phyloP scores from a whole-genome alignment of 2,888 invertebrate species.

The Acanthosepion pharaonis region DNA sequence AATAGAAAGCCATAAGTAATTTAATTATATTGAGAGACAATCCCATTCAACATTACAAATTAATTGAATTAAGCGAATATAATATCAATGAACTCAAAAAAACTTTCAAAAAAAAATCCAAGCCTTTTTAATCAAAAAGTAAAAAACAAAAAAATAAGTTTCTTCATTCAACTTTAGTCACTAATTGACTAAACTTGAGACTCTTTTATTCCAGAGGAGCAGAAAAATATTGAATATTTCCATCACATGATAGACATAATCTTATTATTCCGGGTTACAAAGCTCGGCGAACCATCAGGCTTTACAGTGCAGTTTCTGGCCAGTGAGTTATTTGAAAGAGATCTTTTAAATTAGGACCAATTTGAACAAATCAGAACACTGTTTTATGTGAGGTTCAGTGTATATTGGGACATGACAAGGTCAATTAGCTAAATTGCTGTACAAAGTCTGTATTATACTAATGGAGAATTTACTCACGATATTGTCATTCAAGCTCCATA shows the following conservation, averaged over 20 bases:
- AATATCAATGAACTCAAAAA: background rate
- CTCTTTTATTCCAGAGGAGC: background rate
- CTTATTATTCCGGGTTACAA: background rate
- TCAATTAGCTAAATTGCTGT: slow-evolving; percentile 22
- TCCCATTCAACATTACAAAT: no score
- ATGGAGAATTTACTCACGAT: slow-evolving; percentile 14
- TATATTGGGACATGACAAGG: slow-evolving; percentile 8
- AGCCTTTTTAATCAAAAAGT: background rate
- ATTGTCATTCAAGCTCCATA: background rate
- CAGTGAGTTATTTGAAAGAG: slow-evolving; percentile 33
- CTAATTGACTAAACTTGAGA: slow-evolving; percentile 20
- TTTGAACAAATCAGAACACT: background rate
- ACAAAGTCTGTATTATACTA: slow-evolving; percentile 33
- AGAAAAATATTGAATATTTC: slow-evolving; percentile 10
- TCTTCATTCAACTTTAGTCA: background rate
- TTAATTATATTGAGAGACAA: no score
- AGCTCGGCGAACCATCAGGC: background rate
- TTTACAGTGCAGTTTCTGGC: slow-evolving; percentile 8
- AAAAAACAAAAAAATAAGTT: background rate
- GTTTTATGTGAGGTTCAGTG: background rate
- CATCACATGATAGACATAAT: background rate
- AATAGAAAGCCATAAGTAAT: no score
- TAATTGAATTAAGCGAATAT: no score
- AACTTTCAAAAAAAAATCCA: background rate
- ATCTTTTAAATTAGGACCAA: slow-evolving; percentile 33